Evolutionary conservation across 2,113 vertebrate genomes (phyloP).

Genomic region (Crotalus viridis): DNA sequence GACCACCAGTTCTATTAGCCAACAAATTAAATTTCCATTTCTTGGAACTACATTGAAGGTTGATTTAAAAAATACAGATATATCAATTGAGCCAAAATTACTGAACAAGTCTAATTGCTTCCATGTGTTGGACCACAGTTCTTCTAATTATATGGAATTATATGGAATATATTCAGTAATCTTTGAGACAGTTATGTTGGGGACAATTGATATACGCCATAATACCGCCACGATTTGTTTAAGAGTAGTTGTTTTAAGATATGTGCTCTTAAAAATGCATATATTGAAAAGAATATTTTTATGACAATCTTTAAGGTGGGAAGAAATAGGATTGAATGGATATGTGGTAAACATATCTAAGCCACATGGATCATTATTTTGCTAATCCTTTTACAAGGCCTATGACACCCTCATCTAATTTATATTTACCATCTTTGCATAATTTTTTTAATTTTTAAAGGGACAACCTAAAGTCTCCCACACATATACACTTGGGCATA

Average conservation of each 20-base stretch:
- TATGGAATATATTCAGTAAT: not conserved
- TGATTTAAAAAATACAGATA: not conserved
- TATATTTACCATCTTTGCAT: not conserved
- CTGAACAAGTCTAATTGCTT: not conserved
- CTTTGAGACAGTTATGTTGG: not conserved
- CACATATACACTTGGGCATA: not conserved
- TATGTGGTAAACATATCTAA: not conserved
- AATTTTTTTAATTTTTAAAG: not conserved
- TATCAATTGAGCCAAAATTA: not conserved
- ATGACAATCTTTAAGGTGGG: not conserved
- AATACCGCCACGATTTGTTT: not conserved
- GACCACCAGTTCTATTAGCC: not conserved
- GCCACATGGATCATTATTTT: not conserved
- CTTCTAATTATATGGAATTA: not conserved
- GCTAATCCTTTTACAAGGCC: not conserved
- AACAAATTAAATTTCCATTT: not conserved
- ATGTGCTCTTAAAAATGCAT: not conserved
- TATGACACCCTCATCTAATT: not conserved
- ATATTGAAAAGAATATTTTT: not conserved
- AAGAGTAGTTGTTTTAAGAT: not conserved
- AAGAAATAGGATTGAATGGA: not conserved
- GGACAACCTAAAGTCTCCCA: not conserved
- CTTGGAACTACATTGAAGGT: not conserved
- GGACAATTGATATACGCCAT: not conserved
- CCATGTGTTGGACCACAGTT: not conserved